Conservation (phyloP, 2,888 invertebrate species). For the Mayetiola destructor region DNA sequence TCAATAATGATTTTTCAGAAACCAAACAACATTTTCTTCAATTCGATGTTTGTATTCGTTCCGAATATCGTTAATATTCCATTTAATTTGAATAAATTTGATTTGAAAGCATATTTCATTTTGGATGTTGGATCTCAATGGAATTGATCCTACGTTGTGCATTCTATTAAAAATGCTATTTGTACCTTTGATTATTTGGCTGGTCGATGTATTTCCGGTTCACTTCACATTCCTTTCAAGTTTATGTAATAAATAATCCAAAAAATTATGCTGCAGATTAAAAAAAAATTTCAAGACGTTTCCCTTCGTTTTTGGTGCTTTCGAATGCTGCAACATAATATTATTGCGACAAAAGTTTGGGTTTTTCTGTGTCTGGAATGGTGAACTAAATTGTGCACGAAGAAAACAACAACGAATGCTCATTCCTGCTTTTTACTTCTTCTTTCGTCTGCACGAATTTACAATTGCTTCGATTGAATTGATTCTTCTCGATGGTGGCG, state of each 20-base stretch:
- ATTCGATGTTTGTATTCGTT: background rate
- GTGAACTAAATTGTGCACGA: background rate
- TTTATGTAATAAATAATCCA: conserved; percentile 10
- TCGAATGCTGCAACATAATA: background rate
- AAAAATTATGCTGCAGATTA: conserved; percentile 7
- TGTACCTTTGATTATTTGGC: background rate
- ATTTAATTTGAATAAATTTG: conserved; percentile 5
- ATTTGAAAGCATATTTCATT: conserved; percentile 1
- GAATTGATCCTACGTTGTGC: too few relatives aligned
- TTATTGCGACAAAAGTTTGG: background rate
- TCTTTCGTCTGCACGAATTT: background rate
- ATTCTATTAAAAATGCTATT: too few relatives aligned
- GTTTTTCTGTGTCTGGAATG: background rate
- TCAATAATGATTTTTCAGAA: background rate
- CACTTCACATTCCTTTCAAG: conserved; percentile 8
- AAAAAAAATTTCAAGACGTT: too few relatives aligned
- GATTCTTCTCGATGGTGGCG: too few relatives aligned
- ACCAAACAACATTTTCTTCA: background rate
- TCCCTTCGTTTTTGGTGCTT: background rate
- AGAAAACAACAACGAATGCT: background rate
- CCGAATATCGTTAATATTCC: background rate
- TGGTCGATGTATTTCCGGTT: background rate
- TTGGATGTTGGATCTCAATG: background rate
- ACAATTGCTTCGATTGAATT: background rate
- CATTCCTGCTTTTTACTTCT: too few relatives aligned